These are phyloP conservation scores for Ophion ellenae DNA, from an alignment of 2,888 invertebrate species.

Conservation along the genomic window DNA sequence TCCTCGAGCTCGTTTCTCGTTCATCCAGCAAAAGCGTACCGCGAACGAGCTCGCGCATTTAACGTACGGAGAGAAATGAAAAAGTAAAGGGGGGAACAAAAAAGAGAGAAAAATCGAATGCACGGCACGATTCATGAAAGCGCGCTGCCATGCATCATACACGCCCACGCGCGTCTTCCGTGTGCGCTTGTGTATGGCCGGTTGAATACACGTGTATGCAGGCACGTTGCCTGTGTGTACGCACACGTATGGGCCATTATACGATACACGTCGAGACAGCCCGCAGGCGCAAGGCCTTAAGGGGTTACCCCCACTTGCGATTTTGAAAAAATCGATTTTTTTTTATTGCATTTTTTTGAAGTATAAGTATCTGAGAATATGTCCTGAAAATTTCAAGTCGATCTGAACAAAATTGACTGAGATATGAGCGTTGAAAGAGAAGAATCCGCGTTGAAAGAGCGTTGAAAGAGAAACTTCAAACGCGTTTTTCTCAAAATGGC, in stretches of 20 bases:
- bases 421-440: no score
- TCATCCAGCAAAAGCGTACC: slow-evolving; percentile 20
- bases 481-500: no score
- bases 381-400: no score
- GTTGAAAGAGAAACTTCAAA: no score
- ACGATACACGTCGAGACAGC: background rate
- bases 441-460: no score
- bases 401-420: no score
- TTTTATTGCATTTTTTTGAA: no score
- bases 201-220: background rate
- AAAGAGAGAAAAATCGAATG: background rate
- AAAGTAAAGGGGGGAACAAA: slow-evolving; percentile 1
- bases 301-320: no score
- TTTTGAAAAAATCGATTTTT: no score
- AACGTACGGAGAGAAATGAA: slow-evolving; percentile 64
- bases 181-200: slow-evolving; percentile 29
- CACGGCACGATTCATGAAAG: slow-evolving; percentile 74
- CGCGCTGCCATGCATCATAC: slow-evolving; percentile 74
- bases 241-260: background rate
- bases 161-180: slow-evolving; percentile 76
- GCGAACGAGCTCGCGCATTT: slow-evolving; percentile 61
- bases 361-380: no score
- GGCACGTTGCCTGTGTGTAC: background rate
- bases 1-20: slow-evolving; percentile 27
- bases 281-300: background rate